Conservation (phyloP, 2,113 vertebrate genomes). For the Mirza zaza region DNA sequence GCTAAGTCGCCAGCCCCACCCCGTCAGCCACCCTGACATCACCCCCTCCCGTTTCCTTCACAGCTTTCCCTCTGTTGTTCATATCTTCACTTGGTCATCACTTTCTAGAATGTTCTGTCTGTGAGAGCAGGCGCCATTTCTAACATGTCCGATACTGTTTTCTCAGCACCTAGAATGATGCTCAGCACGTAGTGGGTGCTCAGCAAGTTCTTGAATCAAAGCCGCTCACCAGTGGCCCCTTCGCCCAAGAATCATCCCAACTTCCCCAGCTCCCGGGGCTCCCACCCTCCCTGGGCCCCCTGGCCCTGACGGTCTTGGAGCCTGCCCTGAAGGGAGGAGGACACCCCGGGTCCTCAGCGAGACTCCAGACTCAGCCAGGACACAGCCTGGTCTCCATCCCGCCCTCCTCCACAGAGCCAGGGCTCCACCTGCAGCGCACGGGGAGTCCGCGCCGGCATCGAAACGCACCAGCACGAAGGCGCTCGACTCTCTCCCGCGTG, state of each 20-base stretch:
- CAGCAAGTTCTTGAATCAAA: background rate
- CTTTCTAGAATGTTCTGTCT: background rate
- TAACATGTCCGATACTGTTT: background rate
- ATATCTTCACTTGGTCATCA: background rate
- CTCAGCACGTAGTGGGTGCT: background rate
- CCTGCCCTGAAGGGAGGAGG: background rate
- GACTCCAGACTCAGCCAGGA: background rate
- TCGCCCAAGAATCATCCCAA: background rate
- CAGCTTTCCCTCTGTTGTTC: background rate
- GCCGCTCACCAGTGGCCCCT: background rate
- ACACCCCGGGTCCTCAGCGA: background rate
- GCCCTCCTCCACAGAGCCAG: background rate
- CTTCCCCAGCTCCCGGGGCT: background rate
- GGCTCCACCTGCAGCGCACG: rapidly evolving
- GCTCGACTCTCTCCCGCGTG: background rate
- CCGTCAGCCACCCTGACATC: background rate
- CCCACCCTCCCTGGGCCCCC: background rate
- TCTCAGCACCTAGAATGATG: background rate
- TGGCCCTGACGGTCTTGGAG: background rate
- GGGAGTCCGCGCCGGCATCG: background rate
- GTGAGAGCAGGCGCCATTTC: background rate
- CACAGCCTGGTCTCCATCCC: background rate
- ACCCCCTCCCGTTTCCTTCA: background rate
- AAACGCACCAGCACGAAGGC: background rate
- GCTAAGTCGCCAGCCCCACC: background rate